phyloP scores from a whole-genome alignment of 2,888 invertebrate genomes.

The Temnothorax rugatulus region DNA sequence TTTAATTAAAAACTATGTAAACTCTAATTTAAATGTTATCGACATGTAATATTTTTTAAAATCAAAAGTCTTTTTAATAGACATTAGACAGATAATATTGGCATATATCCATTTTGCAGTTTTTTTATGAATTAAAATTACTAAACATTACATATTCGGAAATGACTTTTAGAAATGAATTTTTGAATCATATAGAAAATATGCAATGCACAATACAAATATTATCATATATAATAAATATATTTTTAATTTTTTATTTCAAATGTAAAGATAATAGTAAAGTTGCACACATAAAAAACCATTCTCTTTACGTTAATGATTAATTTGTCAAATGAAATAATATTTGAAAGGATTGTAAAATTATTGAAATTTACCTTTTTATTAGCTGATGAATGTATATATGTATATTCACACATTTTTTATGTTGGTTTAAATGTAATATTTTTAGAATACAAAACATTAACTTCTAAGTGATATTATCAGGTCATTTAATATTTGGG shows the following conservation, averaged over 20 bases:
- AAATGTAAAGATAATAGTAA: background rate
- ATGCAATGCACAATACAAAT: background rate
- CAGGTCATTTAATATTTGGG: background rate
- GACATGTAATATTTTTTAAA: background rate
- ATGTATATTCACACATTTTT: background rate
- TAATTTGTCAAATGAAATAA: background rate
- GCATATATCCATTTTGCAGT: background rate
- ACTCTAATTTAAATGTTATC: background rate
- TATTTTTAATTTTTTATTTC: background rate
- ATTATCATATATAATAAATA: background rate
- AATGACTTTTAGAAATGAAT: background rate
- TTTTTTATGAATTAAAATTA: slow-evolving; percentile 2
- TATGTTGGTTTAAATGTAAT: background rate
- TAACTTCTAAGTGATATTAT: background rate
- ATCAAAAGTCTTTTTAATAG: background rate
- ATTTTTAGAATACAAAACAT: background rate
- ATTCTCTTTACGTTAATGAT: background rate
- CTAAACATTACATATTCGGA: background rate
- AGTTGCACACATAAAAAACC: background rate
- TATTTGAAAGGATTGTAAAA: background rate
- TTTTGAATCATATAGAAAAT: background rate
- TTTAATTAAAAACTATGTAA: background rate
- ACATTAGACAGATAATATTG: background rate
- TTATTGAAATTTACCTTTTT: background rate
- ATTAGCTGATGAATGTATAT: background rate